Conservation (phyloP, 1,140 invertebrate species). For the Pectinophora gossypiella region DNA sequence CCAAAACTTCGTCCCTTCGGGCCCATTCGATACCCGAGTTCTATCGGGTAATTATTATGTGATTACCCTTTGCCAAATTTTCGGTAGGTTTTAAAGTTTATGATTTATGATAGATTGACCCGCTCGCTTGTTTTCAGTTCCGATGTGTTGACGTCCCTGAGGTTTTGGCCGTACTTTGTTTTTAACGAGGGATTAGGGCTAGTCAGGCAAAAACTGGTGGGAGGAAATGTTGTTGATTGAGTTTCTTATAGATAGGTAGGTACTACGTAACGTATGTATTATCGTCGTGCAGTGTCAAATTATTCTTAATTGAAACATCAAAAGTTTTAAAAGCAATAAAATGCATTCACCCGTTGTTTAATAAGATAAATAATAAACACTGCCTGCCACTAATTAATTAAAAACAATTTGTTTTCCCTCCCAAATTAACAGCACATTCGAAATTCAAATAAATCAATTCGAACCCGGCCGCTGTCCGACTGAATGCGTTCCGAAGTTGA, state of each 20-base stretch:
- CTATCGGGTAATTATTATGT: slow-evolving; percentile 43
- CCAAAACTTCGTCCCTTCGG: background rate
- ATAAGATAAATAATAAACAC: too few species aligned
- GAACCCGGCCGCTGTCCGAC: slow-evolving; percentile 4
- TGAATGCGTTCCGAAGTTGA: background rate
- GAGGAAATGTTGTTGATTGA: background rate
- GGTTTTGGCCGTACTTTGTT: background rate
- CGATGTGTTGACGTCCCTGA: slow-evolving; percentile 1
- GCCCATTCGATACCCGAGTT: slow-evolving; percentile 7
- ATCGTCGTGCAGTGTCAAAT: too few species aligned
- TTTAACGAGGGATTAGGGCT: background rate
- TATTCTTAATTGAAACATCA: too few species aligned
- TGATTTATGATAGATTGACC: slow-evolving; percentile 53
- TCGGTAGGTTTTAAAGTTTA: slow-evolving; percentile 45
- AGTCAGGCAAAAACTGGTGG: background rate
- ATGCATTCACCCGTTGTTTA: too few species aligned
- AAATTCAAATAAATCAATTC: slow-evolving; percentile 9
- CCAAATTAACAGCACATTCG: slow-evolving; percentile 4
- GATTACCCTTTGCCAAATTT: slow-evolving; percentile 41
- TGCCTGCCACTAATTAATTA: background rate
- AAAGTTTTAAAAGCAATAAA: too few species aligned
- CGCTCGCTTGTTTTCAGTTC: slow-evolving; percentile 13
- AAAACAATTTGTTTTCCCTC: background rate
- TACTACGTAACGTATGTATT: too few species aligned
- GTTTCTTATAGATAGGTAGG: too few species aligned